phyloP scores from a whole-genome alignment of 1,140 invertebrate genomes.

The Marisa cornuarietis region DNA sequence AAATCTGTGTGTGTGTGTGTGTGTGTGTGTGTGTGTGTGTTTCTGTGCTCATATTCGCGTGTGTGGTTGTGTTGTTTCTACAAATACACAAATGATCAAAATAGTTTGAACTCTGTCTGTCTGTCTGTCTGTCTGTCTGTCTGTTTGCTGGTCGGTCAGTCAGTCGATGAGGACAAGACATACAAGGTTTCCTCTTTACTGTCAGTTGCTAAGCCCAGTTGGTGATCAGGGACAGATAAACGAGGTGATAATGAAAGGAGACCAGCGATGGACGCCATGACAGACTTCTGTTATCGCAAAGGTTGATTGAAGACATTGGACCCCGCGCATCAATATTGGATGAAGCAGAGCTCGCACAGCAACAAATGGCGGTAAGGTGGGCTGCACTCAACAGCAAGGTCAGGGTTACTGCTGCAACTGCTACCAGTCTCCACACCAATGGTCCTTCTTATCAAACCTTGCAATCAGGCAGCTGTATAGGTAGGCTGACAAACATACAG shows the following conservation, averaged over 20 bases:
- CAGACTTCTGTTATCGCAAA: too few species aligned
- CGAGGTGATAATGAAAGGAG: background rate
- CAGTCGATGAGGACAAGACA: background rate
- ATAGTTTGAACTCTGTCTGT: background rate
- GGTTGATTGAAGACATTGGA: too few species aligned
- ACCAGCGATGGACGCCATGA: background rate
- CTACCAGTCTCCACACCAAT: background rate
- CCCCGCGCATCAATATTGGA: too few species aligned
- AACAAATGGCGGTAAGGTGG: too few species aligned
- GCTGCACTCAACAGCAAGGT: too few species aligned
- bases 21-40: slow-evolving; percentile 3
- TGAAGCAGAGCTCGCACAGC: too few species aligned
- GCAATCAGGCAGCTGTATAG: too few species aligned
- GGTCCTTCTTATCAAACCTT: background rate
- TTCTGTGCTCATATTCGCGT: background rate
- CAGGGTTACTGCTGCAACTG: background rate
- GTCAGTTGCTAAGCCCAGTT: background rate
- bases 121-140: slow-evolving; percentile 22
- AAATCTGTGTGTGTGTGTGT: background rate
- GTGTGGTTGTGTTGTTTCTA: too few species aligned
- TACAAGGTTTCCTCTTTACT: background rate
- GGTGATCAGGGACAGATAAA: background rate
- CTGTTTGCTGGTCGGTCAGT: slow-evolving; percentile 15
- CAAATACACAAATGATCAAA: background rate
- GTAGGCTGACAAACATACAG: too few species aligned